Base-by-base conservation (phyloP, 2,797 vertebrate genomes). In the Thunnus albacares region DNA sequence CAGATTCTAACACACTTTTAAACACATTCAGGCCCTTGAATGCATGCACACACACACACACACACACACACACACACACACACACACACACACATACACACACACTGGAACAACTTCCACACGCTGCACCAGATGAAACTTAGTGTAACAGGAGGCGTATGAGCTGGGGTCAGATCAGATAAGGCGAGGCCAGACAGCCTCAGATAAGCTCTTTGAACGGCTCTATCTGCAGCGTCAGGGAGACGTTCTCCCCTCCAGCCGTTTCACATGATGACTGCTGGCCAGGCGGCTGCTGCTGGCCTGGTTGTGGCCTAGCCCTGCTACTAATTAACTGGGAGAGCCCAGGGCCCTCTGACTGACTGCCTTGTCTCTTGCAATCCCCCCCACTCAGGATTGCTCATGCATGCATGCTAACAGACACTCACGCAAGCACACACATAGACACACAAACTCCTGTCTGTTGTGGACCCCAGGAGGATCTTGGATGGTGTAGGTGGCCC, bases 101-200 rank as follows among this genome's bases (percentile, higher is more conserved):
- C 51, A 59, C 73, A 77, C 30, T 68, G 28, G 57, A 75, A 79
- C 49, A 30, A 61, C 64, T 67, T 77, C 62, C 76, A 75, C 26
- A 72, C 65, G 72, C 77, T 85, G 78, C 81, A 86, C 69, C 73
- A 88, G 80, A 89, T 91, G 85, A 92, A 92, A 91, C 77, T 52
- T 65, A 77, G 68, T 84, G 82, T 83, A 91, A 93, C 87, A 92
- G 90, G 86, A 91, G 92, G 90, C 88, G 77, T 90, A 87, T 90
- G 88, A 90, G 86, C 81, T 47, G 88, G 84, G 94, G 92, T 95
- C 93, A 93, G 89, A 94, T 94, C 93, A 94, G 94, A 96, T 95
- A 95, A 93, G 87, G 77, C 33, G 6, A 80, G 87, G 90, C 87
- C 87, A 94, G 92, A 90, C 89, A 72, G 93, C 80, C 90, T 80